phyloP scores from a whole-genome alignment of 2,888 invertebrate species.

The Marronus borbonicus region DNA sequence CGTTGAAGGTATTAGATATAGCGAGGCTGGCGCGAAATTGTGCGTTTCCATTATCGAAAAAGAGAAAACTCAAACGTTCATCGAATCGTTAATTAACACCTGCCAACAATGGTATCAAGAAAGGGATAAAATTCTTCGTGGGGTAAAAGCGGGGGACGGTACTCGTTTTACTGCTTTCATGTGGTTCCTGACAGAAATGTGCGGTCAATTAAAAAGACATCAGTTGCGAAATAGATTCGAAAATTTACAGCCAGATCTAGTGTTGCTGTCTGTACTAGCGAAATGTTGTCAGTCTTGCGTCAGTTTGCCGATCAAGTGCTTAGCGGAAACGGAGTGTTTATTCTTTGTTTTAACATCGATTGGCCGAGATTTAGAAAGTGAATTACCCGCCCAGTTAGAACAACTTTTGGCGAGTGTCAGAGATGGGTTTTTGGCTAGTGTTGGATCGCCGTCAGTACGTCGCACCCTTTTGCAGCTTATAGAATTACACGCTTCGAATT shows the following conservation, averaged over 20 bases:
- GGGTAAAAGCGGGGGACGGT: constrained; percentile 75
- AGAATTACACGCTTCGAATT: constrained; percentile 91
- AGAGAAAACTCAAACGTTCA: constrained; percentile 89
- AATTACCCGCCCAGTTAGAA: constrained; percentile 86
- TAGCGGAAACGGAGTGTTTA: constrained; percentile 89
- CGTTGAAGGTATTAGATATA: constrained; percentile 84
- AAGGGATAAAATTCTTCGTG: constrained; percentile 77
- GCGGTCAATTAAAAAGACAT: constrained; percentile 85
- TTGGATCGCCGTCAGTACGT: constrained; percentile 82
- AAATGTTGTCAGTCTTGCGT: constrained; percentile 94
- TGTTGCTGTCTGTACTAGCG: constrained; percentile 86
- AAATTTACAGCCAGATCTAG: constrained; percentile 80
- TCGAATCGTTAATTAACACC: constrained; percentile 90
- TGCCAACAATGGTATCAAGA: constrained; percentile 91
- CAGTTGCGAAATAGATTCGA: constrained; percentile 73
- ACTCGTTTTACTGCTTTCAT: constrained; percentile 87
- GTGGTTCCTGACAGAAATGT: constrained; percentile 92
- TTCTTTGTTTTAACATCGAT: constrained; percentile 92
- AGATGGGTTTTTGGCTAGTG: constrained; percentile 86
- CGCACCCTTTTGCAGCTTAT: constrained; percentile 91
- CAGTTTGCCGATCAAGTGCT: constrained; percentile 84
- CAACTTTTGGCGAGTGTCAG: constrained; percentile 85
- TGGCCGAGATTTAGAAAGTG: constrained; percentile 88
- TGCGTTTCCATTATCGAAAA: constrained; percentile 91
- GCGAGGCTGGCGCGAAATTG: constrained; percentile 87